Conservation (phyloP, 2,888 invertebrate genomes). For the Chrysolina haemoptera region DNA sequence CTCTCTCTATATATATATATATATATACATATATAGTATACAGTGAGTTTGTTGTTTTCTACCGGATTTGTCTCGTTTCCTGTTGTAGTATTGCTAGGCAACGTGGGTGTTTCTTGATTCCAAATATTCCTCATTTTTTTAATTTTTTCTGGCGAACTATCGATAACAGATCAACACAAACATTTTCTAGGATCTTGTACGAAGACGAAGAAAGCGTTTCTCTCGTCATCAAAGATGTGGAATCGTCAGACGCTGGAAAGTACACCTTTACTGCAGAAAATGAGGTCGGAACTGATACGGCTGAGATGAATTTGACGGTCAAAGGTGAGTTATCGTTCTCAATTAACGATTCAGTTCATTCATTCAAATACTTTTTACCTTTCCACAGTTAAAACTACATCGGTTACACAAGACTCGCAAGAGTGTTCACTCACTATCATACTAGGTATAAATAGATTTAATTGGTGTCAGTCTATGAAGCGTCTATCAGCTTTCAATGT, state of each 20-base stretch:
- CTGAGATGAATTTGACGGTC: slow-evolving; percentile 82
- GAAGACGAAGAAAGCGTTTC: slow-evolving; percentile 93
- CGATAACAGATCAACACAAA: neutral
- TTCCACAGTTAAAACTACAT: slow-evolving; percentile 23
- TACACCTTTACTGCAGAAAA: slow-evolving; percentile 88
- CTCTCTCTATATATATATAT: too few species aligned
- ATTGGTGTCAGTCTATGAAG: slow-evolving; percentile 19
- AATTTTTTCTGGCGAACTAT: too few species aligned
- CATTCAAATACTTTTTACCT: neutral
- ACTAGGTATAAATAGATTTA: slow-evolving; percentile 45
- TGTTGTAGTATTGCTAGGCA: too few species aligned
- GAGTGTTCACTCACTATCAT: slow-evolving; percentile 37
- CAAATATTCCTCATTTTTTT: too few species aligned
- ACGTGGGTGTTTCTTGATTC: too few species aligned
- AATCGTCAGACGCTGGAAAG: slow-evolving; percentile 84
- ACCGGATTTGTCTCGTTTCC: too few species aligned
- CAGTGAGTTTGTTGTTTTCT: too few species aligned
- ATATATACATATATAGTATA: too few species aligned
- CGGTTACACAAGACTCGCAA: slow-evolving; percentile 38
- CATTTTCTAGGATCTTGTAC: slow-evolving; percentile 77
- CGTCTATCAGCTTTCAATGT: slow-evolving; percentile 17
- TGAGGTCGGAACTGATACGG: slow-evolving; percentile 85
- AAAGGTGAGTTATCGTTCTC: slow-evolving; percentile 70
- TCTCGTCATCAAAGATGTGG: slow-evolving; percentile 89
- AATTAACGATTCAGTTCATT: neutral